phyloP scores from a whole-genome alignment of 2,113 vertebrate species.

The Turnix velox region DNA sequence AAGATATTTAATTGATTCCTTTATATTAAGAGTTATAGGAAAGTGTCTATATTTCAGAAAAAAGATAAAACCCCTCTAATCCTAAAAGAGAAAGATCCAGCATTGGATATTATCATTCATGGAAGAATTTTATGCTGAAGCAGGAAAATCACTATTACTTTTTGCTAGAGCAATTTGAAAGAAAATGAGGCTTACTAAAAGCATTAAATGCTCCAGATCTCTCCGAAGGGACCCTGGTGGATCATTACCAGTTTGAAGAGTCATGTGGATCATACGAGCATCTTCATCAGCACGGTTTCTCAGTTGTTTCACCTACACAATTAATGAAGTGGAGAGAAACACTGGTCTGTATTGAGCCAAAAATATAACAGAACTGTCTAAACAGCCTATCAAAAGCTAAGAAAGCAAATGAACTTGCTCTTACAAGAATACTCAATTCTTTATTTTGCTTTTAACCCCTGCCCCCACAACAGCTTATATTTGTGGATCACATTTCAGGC shows the following conservation, averaged over 20 bases:
- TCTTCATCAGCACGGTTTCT: slow-evolving; percentile 96
- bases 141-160: background rate
- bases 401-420: background rate
- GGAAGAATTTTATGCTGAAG: background rate
- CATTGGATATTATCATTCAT: background rate
- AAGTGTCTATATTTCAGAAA: background rate
- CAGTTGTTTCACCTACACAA: slow-evolving; percentile 90
- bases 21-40: background rate
- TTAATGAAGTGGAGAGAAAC: background rate
- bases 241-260: slow-evolving; percentile 92
- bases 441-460: background rate
- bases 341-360: background rate
- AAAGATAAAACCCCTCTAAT: background rate
- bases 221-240: slow-evolving; percentile 85
- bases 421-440: background rate
- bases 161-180: background rate
- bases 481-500: background rate
- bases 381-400: background rate
- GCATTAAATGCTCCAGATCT: slow-evolving; percentile 94
- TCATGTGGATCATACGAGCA: slow-evolving; percentile 94
- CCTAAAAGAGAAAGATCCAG: background rate
- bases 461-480: background rate
- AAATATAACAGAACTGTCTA: background rate
- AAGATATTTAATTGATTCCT: background rate
- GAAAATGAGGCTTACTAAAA: slow-evolving; percentile 77